Evolutionary conservation across 2,113 vertebrate genomes (phyloP), one percentile per base, ranked within the genome.

Genomic region (Sclerurus mexicanus): DNA sequence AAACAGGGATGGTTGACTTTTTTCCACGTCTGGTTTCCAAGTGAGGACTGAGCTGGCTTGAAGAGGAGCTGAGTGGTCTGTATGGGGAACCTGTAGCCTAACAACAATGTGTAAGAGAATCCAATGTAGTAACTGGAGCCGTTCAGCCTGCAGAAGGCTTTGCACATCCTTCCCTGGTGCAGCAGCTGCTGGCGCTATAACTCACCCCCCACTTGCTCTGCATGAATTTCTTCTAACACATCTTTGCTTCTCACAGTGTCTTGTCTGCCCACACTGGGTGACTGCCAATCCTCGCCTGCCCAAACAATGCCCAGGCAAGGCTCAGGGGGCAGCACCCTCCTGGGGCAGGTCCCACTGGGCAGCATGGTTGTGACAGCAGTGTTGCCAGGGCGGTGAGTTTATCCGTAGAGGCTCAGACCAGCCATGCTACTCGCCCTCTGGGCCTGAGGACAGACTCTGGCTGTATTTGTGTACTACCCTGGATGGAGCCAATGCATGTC

Each of bases 41-140:
- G 16, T 7, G 35, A 80, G 30, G 35, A 46, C 73, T 49, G 27
- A 77, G 4, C 10, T 47, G 52, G 42, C 6, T 15, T 8, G 6
- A 23, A 60, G 19, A 84, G 20, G 28, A 66, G n/a, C 7, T 46
- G 59, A 73, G 14, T 19, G 47, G 19, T 30, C 31, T 73, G 9
- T 7, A 3, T 58, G n/a, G 40, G 31, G 37, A 75, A 27, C 5
- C 18, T 30, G 31, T 30, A 62, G 37, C 20, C 37, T 6, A 23
- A 15, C 10, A 56, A 13, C 12, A 23, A n/a, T 1, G 0, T 35
- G 9, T 27, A 40, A 60, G 47, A 40, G 13, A 42, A 73, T 52
- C 37, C 1, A 0, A 0, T 13, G 35, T 2, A 35, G 25, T 31
- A 25, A 40, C 49, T 33, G 63, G 49, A 56, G 58, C 8, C 2